Conservation (phyloP, 2,113 vertebrate species). For the Cynocephalus volans region DNA sequence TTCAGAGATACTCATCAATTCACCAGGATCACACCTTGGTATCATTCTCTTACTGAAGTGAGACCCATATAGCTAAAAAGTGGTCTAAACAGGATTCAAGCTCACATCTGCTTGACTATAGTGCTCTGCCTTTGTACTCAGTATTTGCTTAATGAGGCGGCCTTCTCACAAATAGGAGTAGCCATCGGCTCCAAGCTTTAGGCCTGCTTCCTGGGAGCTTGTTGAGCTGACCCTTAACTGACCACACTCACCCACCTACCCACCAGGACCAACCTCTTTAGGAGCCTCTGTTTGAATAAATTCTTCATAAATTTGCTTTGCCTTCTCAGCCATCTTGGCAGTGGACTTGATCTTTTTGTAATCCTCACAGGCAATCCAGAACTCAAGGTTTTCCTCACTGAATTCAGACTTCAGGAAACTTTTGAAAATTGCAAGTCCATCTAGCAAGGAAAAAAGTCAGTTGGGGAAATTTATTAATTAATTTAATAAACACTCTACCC, state of each 20-base stretch:
- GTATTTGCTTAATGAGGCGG: neutral
- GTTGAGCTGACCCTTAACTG: fast-evolving
- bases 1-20: neutral
- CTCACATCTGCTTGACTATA: neutral
- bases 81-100: neutral
- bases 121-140: neutral
- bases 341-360: slow-evolving; percentile 95
- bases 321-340: slow-evolving; percentile 92
- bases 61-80: neutral
- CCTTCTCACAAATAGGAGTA: neutral
- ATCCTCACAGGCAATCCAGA: slow-evolving; percentile 97
- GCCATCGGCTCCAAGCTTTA: neutral
- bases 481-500: neutral
- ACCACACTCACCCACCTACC: fast-evolving
- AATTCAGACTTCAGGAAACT: slow-evolving; percentile 98
- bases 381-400: slow-evolving; percentile 97
- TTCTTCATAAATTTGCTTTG: slow-evolving; percentile 97
- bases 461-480: neutral
- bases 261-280: slow-evolving; percentile 93
- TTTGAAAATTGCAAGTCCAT: slow-evolving; percentile 94
- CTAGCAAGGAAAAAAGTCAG: slow-evolving; percentile 83
- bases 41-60: neutral
- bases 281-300: slow-evolving; percentile 96
- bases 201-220: neutral
- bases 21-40: neutral